Evolutionary conservation across 2,888 invertebrate species (phyloP).

Genomic region (Eupithecia centaureata): DNA sequence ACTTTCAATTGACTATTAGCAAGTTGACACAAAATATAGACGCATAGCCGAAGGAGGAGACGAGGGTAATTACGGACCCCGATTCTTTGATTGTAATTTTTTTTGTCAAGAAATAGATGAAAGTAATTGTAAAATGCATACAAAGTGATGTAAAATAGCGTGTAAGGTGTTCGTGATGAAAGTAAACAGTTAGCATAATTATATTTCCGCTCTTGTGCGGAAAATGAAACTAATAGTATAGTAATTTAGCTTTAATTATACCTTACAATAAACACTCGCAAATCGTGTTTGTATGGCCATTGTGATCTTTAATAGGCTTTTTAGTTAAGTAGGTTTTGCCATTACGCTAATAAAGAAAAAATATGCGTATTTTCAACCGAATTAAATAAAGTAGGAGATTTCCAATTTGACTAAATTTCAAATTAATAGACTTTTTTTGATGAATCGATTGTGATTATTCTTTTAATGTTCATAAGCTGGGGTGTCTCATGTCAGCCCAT

Average conservation of each 20-base stretch:
- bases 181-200: constrained; percentile 41
- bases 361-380: background rate
- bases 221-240: constrained; percentile 26
- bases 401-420: too few relatives aligned
- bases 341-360: background rate
- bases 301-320: background rate
- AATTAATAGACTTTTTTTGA: too few relatives aligned
- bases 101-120: constrained; percentile 1
- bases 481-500: too few relatives aligned
- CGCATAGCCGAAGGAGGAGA: too few relatives aligned
- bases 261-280: constrained; percentile 7
- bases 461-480: too few relatives aligned
- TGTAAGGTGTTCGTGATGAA: constrained; percentile 38
- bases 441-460: too few relatives aligned
- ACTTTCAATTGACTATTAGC: too few relatives aligned
- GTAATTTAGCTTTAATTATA: constrained; percentile 29
- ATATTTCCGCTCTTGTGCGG: constrained; percentile 39
- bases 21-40: too few relatives aligned
- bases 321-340: background rate
- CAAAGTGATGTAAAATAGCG: constrained; percentile 27
- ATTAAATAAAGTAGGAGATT: too few relatives aligned
- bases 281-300: constrained; percentile 2
- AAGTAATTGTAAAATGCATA: background rate
- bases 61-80: too few relatives aligned
- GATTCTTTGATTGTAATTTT: too few relatives aligned